Evolutionary conservation across 64 coral and sea anemone genomes (phyloP), one percentile per base, ranked within the genome.

Genomic region (Astreopora myriophthalma): DNA sequence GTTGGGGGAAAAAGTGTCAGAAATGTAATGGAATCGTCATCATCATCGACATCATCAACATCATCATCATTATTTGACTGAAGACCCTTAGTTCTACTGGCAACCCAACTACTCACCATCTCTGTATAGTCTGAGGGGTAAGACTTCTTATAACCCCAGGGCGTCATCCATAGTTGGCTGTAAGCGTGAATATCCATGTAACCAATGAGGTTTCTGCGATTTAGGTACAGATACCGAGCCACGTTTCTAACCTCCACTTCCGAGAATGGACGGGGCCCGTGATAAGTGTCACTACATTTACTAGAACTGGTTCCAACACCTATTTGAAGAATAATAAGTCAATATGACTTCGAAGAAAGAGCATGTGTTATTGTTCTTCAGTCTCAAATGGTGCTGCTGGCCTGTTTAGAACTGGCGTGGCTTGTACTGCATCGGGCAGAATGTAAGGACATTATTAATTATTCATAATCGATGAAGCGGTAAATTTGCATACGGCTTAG

Each of bases 121-220:
- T 95, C 89, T 7, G 8, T 2, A 74, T 88, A 69, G 28, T 98
- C 92, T 9, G 58, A 51, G 3, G 95, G 90, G 34, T 88, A 85
- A 5, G 73, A 61, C 9, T 8, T 87, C 16, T 42, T 76, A 48
- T 85, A 94, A 16, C 96, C 89, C 96, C 92, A 94, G 1, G 96
- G 93, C 13, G 93, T 98, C 93, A 95, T 95, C 96, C 96, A 98
- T 3, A 95, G 48, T 25, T 93, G 96, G 31, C 93, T 98, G 64
- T 95, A 98, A 6, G 93, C 93, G 39, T 98, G 93, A 73, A 98
- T 95, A 57, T 98, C 96, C 96, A 98, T 95, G 63, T 98, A 95
- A 1, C 96, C 96, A 37, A 89, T 87, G 6, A 98, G 52, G 11
- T 25, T 92, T 35, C 58, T 40, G 11, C 96, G 79, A 39, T 92